Evolutionary conservation across 2,888 invertebrate genomes (phyloP).

Genomic region (Aricia artaxerxes): DNA sequence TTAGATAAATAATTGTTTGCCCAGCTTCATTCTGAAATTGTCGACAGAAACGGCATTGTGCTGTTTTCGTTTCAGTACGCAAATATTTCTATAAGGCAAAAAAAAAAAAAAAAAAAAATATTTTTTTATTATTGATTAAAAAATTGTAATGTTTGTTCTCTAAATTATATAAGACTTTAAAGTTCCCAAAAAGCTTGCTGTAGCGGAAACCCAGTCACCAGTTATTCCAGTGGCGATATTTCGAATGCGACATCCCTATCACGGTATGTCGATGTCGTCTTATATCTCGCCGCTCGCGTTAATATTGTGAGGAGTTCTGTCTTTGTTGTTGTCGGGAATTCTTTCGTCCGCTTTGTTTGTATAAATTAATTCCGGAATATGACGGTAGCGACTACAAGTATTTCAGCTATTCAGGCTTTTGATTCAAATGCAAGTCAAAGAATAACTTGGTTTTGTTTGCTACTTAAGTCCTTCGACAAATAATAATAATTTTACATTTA

Average conservation of each 20-base stretch:
- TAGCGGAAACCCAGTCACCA: no score
- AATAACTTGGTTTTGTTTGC: not conserved
- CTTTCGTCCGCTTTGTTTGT: slow-evolving; percentile 46
- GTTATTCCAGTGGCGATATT: no score
- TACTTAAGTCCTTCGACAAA: not conserved
- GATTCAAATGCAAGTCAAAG: slow-evolving; percentile 2
- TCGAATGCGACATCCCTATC: not conserved
- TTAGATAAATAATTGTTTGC: no score
- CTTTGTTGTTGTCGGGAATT: slow-evolving; percentile 66
- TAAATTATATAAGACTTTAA: no score
- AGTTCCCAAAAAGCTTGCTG: no score
- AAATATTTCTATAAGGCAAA: no score
- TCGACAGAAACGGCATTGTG: no score
- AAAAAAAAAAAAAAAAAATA: no score
- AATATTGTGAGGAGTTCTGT: slow-evolving; percentile 54
- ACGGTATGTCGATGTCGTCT: slow-evolving; percentile 43
- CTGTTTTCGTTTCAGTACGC: no score
- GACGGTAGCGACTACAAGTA: slow-evolving; percentile 10
- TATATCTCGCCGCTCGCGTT: slow-evolving; percentile 67
- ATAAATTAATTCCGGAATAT: slow-evolving; percentile 37
- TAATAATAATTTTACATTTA: not conserved
- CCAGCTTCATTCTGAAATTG: no score
- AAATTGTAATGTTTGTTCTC: no score
- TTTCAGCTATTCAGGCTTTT: slow-evolving; percentile 12
- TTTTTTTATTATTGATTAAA: no score